Percentiles rank a stretch among this genome's conserved stretches.
Conservation (phyloP, 2,888 invertebrate species). For the Rhodophaea formosa region DNA sequence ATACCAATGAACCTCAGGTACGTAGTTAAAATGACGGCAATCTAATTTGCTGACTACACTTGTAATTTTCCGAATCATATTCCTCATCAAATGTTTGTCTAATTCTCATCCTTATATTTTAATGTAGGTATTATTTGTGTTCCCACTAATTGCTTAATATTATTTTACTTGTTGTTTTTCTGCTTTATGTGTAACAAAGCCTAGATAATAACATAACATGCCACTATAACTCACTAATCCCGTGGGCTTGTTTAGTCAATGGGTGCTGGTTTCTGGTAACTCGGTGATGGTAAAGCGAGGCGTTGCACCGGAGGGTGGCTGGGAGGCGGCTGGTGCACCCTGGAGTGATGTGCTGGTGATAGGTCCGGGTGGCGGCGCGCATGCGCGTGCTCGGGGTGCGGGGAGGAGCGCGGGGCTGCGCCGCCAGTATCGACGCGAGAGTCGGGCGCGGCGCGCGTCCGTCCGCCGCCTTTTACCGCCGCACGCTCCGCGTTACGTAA, state of each 20-base stretch:
- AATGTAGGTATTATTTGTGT: too few relatives aligned
- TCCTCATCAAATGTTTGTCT: too few relatives aligned
- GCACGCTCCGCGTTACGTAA: constrained; percentile 69
- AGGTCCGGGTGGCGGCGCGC: constrained; percentile 28
- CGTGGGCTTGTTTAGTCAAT: not conserved
- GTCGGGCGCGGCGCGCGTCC: constrained; percentile 78
- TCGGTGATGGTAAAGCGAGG: constrained; percentile 9
- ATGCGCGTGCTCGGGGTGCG: constrained; percentile 33
- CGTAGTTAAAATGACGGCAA: too few relatives aligned
- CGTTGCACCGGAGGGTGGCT: not conserved
- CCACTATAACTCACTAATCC: not conserved
- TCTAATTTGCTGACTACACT: too few relatives aligned
- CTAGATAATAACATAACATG: not conserved
- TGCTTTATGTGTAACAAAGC: not conserved
- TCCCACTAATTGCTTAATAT: not conserved
- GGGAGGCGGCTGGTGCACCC: not conserved
- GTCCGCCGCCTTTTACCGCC: constrained; percentile 56
- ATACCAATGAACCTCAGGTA: too few relatives aligned
- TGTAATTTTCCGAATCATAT: too few relatives aligned
- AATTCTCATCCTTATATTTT: too few relatives aligned
- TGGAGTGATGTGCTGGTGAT: constrained; percentile 5
- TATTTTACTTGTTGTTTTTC: not conserved
- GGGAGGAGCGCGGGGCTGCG: constrained; percentile 57
- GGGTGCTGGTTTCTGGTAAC: not conserved
- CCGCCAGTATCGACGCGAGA: constrained; percentile 79